phyloP scores from a whole-genome alignment of 1,140 invertebrate genomes.

The Medauroidea extradentata region DNA sequence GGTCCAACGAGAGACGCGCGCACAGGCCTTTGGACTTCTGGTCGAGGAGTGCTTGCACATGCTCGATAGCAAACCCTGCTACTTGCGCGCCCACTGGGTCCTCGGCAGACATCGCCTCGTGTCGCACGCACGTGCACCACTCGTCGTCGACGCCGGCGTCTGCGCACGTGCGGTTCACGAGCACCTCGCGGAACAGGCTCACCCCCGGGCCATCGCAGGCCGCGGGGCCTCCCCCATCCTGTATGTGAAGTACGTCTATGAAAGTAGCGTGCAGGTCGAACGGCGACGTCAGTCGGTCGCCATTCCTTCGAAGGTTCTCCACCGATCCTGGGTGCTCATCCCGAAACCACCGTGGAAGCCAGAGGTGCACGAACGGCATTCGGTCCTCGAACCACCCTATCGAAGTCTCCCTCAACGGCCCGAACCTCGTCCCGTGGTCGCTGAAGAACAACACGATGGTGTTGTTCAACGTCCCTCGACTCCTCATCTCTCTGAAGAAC shows the following conservation, averaged over 20 bases:
- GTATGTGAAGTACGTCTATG: conserved; percentile 39
- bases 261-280: conserved; percentile 76
- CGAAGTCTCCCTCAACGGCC: conserved; percentile 71
- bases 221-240: conserved; percentile 31
- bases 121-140: conserved; percentile 72
- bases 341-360: conserved; percentile 67
- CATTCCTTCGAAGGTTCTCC: conserved; percentile 65
- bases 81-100: conserved; percentile 42
- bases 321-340: conserved; percentile 57
- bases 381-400: conserved; percentile 86
- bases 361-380: conserved; percentile 76
- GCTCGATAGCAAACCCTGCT: conserved; percentile 3
- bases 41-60: no score
- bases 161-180: conserved; percentile 59
- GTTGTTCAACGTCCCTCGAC: not conserved
- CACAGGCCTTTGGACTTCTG: no score
- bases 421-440: conserved; percentile 91
- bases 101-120: conserved; percentile 40
- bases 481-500: not conserved
- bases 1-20: no score
- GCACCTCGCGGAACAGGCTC: conserved; percentile 61
- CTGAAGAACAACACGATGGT: conserved; percentile 34
- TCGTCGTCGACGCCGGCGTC: conserved; percentile 65
- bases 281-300: conserved; percentile 68
- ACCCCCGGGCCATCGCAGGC: conserved; percentile 49